Evolutionary conservation across 2,113 vertebrate species (phyloP), one percentile per base, ranked within the genome.

Genomic region (Chaetodon trifascialis): DNA sequence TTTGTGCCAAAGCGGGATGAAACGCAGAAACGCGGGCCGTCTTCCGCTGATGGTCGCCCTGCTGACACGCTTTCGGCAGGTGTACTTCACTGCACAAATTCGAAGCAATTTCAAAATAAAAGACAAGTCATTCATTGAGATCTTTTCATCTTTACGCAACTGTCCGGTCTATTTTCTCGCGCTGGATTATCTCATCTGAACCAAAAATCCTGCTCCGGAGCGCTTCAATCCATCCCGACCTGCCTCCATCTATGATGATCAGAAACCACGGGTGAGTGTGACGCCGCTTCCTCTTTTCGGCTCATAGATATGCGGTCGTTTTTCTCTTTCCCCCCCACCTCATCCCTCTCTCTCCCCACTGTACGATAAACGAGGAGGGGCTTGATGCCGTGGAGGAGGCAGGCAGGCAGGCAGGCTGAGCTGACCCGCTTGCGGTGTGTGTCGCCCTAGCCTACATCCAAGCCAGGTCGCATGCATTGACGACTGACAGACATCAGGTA

Each of bases 321-420:
- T 79, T 59, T 63, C n/a, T 46, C 42, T 34, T 17, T 19, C n/a
- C 44, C 30, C 12, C 30, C 30, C 30, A 30, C 30, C 30, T 30
- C 30, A 30, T 30, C 30, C 30, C 38, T 40, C 38, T 40, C 38
- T 40, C 38, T 40, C 78, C 87, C 85, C 80, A 84, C 91, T 93
- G 90, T 92, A 88, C 87, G 92, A 88, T 88, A 79, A 90, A 88
- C 89, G 91, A 94, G 94, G 94, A 95, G 94, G 94, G 94, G 94
- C 93, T 94, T 93, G 93, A 83, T 82, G 84, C 86, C 46, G 89
- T 80, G 89, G 88, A 93, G 92, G 91, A 92, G 89, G 84, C 85
- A 92, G 83, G 81, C 84, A 67, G 84, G 54, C 46, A 79, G 73
- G 71, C 80, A 68, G 74, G 76, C 75, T 68, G 80, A 84, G 74